phyloP scores from a whole-genome alignment of 1,140 invertebrate species.

The Drosophila novamexicana region DNA sequence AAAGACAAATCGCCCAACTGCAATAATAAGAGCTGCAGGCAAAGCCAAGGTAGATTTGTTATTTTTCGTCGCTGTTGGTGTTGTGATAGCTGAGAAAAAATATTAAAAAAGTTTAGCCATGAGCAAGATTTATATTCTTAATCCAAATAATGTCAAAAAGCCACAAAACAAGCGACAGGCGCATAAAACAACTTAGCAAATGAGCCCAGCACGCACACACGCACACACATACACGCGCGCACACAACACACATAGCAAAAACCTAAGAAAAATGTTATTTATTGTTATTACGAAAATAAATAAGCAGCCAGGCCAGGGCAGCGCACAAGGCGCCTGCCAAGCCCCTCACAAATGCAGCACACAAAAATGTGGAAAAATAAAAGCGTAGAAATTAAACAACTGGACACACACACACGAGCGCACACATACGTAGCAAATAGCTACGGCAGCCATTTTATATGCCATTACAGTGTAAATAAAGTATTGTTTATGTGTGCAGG shows the following conservation, averaged over 20 bases:
- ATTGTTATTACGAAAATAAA: constrained; percentile 83
- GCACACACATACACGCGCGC: constrained; percentile 36
- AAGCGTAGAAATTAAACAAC: constrained; percentile 80
- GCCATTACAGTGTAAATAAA: constrained; percentile 81
- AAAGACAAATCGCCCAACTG: background rate
- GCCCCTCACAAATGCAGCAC: constrained; percentile 55
- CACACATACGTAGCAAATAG: constrained; percentile 44
- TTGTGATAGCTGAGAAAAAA: constrained; percentile 23
- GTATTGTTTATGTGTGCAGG: constrained; percentile 69
- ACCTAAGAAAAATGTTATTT: constrained; percentile 78
- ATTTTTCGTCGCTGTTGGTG: background rate
- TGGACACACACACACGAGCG: constrained; percentile 51
- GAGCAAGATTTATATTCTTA: constrained; percentile 74
- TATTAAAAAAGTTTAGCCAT: constrained; percentile 65
- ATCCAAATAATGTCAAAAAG: constrained; percentile 82
- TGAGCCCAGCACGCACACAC: constrained; percentile 50
- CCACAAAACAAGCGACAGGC: constrained; percentile 78
- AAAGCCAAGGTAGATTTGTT: constrained; percentile 8
- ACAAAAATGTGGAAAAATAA: constrained; percentile 73
- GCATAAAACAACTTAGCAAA: constrained; percentile 80
- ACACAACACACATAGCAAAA: constrained; percentile 32
- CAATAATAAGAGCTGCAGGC: constrained; percentile 1
- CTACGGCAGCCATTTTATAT: constrained; percentile 74
- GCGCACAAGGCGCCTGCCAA: constrained; percentile 47
- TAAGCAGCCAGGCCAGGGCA: constrained; percentile 59